Evolutionary conservation across 1,140 invertebrate genomes (phyloP).

Genomic region (Monomorium pharaonis): DNA sequence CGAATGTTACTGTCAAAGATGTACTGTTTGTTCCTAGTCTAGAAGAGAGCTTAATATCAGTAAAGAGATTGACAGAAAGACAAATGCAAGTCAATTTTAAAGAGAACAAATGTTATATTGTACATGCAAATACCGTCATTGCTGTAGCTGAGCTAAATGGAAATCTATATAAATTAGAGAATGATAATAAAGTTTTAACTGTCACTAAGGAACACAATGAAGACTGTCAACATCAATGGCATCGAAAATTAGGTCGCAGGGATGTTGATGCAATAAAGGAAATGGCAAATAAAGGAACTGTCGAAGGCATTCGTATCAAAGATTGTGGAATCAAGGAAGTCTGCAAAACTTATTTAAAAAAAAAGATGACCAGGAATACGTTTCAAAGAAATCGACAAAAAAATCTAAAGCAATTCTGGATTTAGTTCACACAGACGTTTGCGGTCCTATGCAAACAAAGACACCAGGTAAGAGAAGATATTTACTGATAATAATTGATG

Average conservation of each 20-base stretch:
- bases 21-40: neutral
- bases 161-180: neutral
- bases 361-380: neutral
- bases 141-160: neutral
- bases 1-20: neutral
- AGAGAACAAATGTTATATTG: neutral
- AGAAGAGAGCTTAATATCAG: constrained; percentile 1
- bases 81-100: neutral
- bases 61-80: neutral
- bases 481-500: neutral
- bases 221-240: neutral
- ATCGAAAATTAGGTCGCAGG: neutral
- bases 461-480: neutral
- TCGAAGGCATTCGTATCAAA: neutral
- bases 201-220: neutral
- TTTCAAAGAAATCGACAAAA: neutral
- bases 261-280: neutral
- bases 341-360: neutral
- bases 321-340: neutral
- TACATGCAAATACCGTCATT: neutral
- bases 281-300: neutral
- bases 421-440: neutral
- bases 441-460: neutral
- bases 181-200: neutral
- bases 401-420: neutral